Percentiles rank a stretch among this genome's conserved stretches.
These are phyloP conservation scores for Cyprinella venusta DNA, from an alignment of 2,797 vertebrate species.

Conservation along the genomic window DNA sequence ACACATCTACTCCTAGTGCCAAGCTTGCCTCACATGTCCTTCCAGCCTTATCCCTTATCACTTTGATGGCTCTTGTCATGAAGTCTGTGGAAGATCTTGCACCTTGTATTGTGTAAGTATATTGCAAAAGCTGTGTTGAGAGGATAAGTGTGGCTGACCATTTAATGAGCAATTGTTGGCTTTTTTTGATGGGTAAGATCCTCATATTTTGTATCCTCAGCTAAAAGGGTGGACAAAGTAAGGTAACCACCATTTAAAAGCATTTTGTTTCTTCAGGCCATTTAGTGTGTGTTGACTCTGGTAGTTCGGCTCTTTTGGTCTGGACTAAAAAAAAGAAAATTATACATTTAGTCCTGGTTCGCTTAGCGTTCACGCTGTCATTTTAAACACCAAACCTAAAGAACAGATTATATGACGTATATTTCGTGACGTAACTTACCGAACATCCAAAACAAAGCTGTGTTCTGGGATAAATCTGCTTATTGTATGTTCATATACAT, in stretches of 20 bases:
- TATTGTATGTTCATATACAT: background rate
- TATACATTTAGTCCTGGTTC: background rate
- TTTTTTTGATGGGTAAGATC: background rate
- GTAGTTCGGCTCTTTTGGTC: background rate
- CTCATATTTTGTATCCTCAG: background rate
- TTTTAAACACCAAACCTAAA: no score
- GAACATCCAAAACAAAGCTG: background rate
- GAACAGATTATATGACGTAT: background rate
- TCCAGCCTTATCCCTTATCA: background rate
- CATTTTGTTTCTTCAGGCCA: background rate
- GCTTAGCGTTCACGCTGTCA: background rate
- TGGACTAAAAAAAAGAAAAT: background rate
- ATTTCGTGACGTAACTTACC: background rate
- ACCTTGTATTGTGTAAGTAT: constrained; percentile 31
- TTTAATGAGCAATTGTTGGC: background rate
- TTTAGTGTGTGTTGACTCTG: background rate
- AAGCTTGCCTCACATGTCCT: constrained; percentile 3
- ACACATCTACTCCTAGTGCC: background rate
- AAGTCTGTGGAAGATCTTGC: constrained; percentile 15
- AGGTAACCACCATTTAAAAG: constrained; percentile 7
- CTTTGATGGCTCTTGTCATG: constrained; percentile 9
- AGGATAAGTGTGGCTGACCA: constrained; percentile 8
- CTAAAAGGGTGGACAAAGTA: constrained; percentile 39
- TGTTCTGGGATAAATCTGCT: background rate
- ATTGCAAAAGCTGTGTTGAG: background rate